Conservation (phyloP, 2,888 invertebrate genomes). For the Phymatocera aterrima region DNA sequence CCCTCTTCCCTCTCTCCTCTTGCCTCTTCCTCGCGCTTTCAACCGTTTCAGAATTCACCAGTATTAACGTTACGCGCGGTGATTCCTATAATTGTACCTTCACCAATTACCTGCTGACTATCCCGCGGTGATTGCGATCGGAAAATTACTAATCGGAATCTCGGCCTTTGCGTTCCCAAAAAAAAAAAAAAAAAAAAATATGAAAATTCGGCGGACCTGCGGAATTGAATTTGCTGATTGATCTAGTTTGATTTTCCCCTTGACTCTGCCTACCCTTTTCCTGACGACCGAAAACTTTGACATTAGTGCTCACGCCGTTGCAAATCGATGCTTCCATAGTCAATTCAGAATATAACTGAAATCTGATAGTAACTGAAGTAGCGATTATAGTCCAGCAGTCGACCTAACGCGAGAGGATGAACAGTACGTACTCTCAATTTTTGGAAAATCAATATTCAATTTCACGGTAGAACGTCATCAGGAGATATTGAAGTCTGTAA, state of each 20-base stretch:
- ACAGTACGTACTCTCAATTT: neutral
- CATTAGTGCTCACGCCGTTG: neutral
- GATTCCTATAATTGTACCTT: neutral
- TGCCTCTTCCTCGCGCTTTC: neutral
- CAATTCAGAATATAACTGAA: neutral
- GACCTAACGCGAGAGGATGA: neutral
- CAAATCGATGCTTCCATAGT: neutral
- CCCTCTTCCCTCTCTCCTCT: too few relatives aligned
- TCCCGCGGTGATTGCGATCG: constrained; percentile 15
- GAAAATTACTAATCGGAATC: constrained; percentile 30
- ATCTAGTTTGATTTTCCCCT: constrained; percentile 24
- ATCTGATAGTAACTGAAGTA: neutral
- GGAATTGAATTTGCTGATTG: constrained; percentile 29
- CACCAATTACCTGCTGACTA: constrained; percentile 10
- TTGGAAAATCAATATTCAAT: neutral
- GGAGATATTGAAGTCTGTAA: neutral
- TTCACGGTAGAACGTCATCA: too few relatives aligned
- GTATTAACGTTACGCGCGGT: neutral
- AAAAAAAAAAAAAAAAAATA: neutral
- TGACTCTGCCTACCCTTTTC: neutral
- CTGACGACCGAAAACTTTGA: neutral
- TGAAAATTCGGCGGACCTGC: neutral
- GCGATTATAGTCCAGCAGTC: neutral
- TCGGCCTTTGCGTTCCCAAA: neutral
- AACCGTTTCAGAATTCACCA: neutral